Evolutionary conservation across 1,140 invertebrate species (phyloP), one percentile per base, ranked within the genome.

Genomic region (Cotesia glomerata): DNA sequence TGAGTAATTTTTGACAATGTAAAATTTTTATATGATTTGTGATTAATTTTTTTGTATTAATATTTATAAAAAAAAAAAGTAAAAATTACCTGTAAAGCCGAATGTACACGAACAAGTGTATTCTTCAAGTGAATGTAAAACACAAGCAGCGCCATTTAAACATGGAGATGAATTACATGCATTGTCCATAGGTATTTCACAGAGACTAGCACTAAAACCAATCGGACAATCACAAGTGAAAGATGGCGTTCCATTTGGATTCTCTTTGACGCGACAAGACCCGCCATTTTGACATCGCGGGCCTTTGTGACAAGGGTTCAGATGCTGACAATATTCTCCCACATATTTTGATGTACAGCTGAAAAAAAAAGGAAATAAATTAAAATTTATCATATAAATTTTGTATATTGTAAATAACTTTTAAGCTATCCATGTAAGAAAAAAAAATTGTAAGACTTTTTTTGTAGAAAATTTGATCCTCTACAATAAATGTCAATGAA

Each of bases 271-370:
- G 70, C 92, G 87, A 84, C 97, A 98, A 1, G 94, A 94, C 61
- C 96, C 97, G 4, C 95, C 95, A 85, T 99, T 98, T 85, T 97
- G 95, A 86, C 95, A 97, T 56, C 95, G 91, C 11, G 91, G 89
- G 4, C 92, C 94, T 61, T 94, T 95, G 80, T 94, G 91, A 85
- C 97, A 99, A 0, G 97, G 97, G 87, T 98, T 98, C 72, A 91
- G 88, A 83, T 96, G 92, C 81, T 98, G 94, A 82, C 97, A 99
- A 87, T 95, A 98, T 84, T 97, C 95, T 75, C 97, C 97, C 54
- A 97, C 94, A 87, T 93, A 97, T 82, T 93, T 91, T 16, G 94
- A 91, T 69, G 95, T 94, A 85, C 97, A 99, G 81, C 97, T 98
- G 92, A 67, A 90, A 94, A 87, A 86, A 87, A 87, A 87, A 79